Base-by-base conservation (phyloP, 2,797 vertebrate species). In the Bovichtus diacanthus region DNA sequence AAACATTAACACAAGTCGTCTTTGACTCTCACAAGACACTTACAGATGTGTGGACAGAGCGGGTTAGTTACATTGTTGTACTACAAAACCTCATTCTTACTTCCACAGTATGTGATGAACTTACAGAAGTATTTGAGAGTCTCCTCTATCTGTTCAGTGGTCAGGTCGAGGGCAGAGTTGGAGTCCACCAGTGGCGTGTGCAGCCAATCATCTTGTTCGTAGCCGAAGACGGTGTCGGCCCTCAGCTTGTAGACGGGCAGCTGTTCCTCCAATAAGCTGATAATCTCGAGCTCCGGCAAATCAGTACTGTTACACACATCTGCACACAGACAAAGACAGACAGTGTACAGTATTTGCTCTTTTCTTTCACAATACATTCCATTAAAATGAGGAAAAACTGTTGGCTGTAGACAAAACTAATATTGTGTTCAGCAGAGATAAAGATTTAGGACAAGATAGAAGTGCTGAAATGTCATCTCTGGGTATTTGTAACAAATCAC, bases 101-200 rank as follows among this genome's bases (percentile, higher is more conserved):
- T 10, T 46, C 10, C 39, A 71, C 6, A 21, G 19, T 11, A 5
- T 21, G 46, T 34, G 61, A 49, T 49, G 2, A 43, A 97, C 98
- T 99, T 94, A 99, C 98, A 96, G 87, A 99, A 99, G 87, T 99
- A 99, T 86, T 99, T 99, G 91, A 99, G 94, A 47, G 98, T 99
- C 93, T 99, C 98, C 89, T 99, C 98, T 64, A 98, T 99, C 91
- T 99, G 98, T 85, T 99, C 97, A 29, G 96, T 95, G 39, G 97
- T 98, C 94, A 99, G 94, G 92, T 98, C 96, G 13, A 99, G 91
- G 92, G 93, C 95, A 2, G 93, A 90, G 80, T 98, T 95, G 0
- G 97, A 96, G 44, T 96, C 96, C 90, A 99, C 94, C 87, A 99
- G 96, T 3, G 98, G 98, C 0, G 98, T 99, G 81, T 98, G 98